Base-by-base conservation (phyloP, 2,797 vertebrate genomes). In the Ataeniobius toweri region DNA sequence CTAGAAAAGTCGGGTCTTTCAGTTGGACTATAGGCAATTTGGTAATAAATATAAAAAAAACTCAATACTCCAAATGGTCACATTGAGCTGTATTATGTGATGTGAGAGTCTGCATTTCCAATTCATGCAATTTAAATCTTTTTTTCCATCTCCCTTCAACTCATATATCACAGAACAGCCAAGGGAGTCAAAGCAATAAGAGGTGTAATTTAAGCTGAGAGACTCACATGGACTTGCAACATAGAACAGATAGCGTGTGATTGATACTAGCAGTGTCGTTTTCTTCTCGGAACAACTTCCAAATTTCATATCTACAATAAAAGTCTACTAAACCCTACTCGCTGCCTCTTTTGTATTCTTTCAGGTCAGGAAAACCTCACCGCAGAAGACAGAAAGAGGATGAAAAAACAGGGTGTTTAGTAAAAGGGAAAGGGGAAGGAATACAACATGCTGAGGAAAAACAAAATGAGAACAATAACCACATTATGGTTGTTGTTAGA, bases 231-330 rank as follows among this genome's bases (percentile, higher is more conserved):
- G 31, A 4, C 26, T 75, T 8, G 80, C 71, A 82, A 91, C 56
- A 59, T 41, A 18, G 55, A 77, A 86, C 8, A 61, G 71, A 78
- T 82, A 46, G 81, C 74, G 74, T 74, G 73, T 63, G 73, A 89
- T 75, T 7, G 76, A 89, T 86, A 92, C 84, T 86, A 69, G 53
- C 44, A 65, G 88, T 79, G 80, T 93, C 78, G 75, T 78, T 80
- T 91, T 93, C 58, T 79, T 13, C 71, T 65, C 41, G 73, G 75
- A 31, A 77, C 0, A 13, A 50, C 75, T 70, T 44, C 59, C 77
- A 82, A 61, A 65, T 59, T 24, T 41, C 9, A 24, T 41, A 24
- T 13, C 63, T 24, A 24, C 8, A 41, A 67, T 24, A 41, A 24
- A 18, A 22, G 24, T 55, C 53, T 24, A 24, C 1, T 7, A 55